Base-by-base conservation (phyloP, 1,140 invertebrate genomes). In the Heliothis subflexa region DNA sequence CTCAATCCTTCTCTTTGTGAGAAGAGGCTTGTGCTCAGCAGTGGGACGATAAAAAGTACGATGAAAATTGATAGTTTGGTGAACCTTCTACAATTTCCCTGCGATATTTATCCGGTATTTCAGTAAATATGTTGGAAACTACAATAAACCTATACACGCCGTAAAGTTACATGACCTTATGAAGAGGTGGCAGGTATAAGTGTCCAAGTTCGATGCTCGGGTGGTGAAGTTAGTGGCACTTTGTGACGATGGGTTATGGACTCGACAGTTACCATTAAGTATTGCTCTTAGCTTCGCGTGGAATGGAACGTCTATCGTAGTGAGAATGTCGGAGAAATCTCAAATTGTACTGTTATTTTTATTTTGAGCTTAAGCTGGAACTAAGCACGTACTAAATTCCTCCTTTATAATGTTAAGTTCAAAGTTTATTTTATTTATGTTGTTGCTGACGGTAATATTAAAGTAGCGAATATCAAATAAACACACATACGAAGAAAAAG, bases 111-210 rank as follows among this genome's bases (percentile, higher is more conserved):
- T 13, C 7, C n/a, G 0, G 11, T 47, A 47, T 16, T 66, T 47
- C 16, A n/a, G 40, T 47, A 21, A 21, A 47, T 47, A 66, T 47
- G 40, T 66, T 66, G 13, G 40, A 33, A 66, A 47, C 62, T 47
- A 66, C 62, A 66, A 66, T 66, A 66, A 47, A 12, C 40, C 3
- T 66, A 18, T 66, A 66, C 47, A 40, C 16, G 33, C 62, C 40
- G 47, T 66, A 66, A 66, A 45, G 40, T 21, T 18, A 47, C 62
- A 45, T 66, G 40, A 47, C 62, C 62, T 66, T 66, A 66, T 66
- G 40, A 66, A 66, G 62, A 47, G 40, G 62, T 66, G 62, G 40
- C 62, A 47, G 62, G 62, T 47, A 66, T 47, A 47, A 66, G 62
- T 47, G 14, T 14, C 11, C 62, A 66, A 47, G 62, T 66, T 47